Percentiles rank a stretch among this genome's conserved stretches.
Conservation (phyloP, 1,140 invertebrate genomes). For the Maniola jurtina region DNA sequence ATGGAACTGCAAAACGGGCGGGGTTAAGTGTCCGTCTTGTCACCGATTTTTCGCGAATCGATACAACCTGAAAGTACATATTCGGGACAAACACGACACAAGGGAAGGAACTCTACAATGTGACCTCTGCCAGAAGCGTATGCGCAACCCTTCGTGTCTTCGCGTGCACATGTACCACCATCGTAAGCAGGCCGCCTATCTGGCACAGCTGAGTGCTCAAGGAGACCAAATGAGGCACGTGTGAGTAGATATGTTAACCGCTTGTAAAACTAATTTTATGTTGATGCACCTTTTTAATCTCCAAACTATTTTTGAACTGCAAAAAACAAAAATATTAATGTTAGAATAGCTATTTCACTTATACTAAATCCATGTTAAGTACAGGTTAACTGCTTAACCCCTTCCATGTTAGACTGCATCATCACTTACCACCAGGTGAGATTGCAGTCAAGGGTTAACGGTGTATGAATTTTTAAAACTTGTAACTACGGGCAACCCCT, state of each 20-base stretch:
- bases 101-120: constrained; percentile 78
- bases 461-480: too few species aligned
- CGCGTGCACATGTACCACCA: constrained; percentile 81
- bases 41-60: constrained; percentile 81
- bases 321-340: too few species aligned
- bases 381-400: too few species aligned
- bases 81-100: constrained; percentile 80
- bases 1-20: constrained; percentile 74
- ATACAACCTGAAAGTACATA: constrained; percentile 82
- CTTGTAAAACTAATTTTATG: constrained; percentile 7
- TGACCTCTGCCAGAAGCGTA: constrained; percentile 79
- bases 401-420: too few species aligned
- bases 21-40: constrained; percentile 80
- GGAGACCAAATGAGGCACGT: constrained; percentile 56
- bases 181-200: constrained; percentile 77
- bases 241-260: constrained; percentile 39
- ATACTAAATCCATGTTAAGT: too few species aligned
- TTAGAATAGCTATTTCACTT: too few species aligned
- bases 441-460: too few species aligned
- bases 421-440: too few species aligned
- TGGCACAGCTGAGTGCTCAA: constrained; percentile 60
- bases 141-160: constrained; percentile 80
- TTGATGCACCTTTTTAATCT: background rate
- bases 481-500: too few species aligned
- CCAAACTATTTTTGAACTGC: too few species aligned